Evolutionary conservation across 2,797 vertebrate genomes (phyloP).

Genomic region (Galago senegalensis): DNA sequence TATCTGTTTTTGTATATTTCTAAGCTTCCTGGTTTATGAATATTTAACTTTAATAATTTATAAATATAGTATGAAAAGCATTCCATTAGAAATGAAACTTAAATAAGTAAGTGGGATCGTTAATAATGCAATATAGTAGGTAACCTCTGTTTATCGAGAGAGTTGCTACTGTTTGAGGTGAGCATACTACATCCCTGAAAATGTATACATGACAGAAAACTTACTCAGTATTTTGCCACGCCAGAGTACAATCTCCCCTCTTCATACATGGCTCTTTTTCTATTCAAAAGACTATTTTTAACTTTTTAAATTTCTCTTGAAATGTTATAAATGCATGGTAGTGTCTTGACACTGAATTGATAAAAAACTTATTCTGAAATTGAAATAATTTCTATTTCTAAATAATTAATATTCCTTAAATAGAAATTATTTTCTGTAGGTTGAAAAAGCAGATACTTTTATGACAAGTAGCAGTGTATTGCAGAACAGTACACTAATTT

Average conservation of each 20-base stretch:
- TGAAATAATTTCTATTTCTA: slow-evolving; percentile 42
- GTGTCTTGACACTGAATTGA: slow-evolving; percentile 81
- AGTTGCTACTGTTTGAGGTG: slow-evolving; percentile 37
- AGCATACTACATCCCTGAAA: not conserved
- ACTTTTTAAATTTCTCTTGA: slow-evolving; percentile 78
- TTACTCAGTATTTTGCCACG: not conserved
- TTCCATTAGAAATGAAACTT: slow-evolving; percentile 53
- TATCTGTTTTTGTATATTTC: slow-evolving; percentile 34
- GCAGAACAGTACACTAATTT: not conserved
- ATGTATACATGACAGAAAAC: not conserved
- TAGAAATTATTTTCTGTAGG: slow-evolving; percentile 74
- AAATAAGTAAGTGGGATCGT: not conserved
- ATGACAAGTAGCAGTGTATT: slow-evolving; percentile 45
- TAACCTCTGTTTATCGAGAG: not conserved
- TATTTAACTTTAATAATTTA: slow-evolving; percentile 48
- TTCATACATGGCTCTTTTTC: slow-evolving; percentile 32
- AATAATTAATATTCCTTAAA: too few relatives aligned
- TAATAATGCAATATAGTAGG: not conserved
- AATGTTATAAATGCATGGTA: slow-evolving; percentile 78
- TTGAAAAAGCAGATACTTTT: slow-evolving; percentile 62
- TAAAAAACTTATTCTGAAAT: slow-evolving; percentile 72
- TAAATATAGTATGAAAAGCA: not conserved
- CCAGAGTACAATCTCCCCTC: not conserved
- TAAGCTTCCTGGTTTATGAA: slow-evolving; percentile 13
- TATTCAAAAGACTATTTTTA: slow-evolving; percentile 29